Base-by-base conservation (phyloP, 2,888 invertebrate species). In the Drosophila mercatorum region DNA sequence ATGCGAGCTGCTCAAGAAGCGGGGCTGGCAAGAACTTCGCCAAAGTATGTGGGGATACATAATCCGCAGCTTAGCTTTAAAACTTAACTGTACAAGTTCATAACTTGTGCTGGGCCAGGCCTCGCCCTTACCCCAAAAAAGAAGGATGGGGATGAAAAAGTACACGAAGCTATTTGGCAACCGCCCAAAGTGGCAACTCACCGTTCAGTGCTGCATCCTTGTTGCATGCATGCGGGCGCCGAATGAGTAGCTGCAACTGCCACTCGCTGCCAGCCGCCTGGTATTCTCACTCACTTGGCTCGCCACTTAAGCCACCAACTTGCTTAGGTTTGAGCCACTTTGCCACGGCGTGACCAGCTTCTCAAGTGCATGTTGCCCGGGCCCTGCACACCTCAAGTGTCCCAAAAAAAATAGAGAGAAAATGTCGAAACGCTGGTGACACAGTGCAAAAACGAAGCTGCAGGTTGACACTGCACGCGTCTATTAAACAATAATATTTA, bases 41-140 rank as follows among this genome's bases (percentile, higher is more conserved):
- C 86, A 89, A 86, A 86, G 90, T 90, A 80, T 80, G 80, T 52
- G 51, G 77, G 70, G 86, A 88, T 78, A 86, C 86, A 80, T 86
- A 86, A 86, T 86, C 90, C 82, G 56, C 66, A 72, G 86, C 86
- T 86, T 78, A 86, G 90, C 83, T 85, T 88, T 85, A 86, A 86
- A 88, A 86, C 90, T 90, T 88, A 74, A 78, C 90, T 88, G 68
- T 76, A 81, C 78, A 75, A 85, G 88, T 83, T 88, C 88, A 85
- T 85, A 89, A 88, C 88, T 86, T 85, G 75, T 71, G 73, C 68
- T n/a, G 56, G 53, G 64, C 56, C 58, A 49, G 38, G 2, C 31
- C 31, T 38, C 11, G 34, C 43, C 38, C 38, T 8, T 40, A 3
- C 17, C 46, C 10, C 46, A 10, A 34, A 63, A 38, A 57, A 68